Percentiles rank a stretch among this genome's conserved stretches.
phyloP scores from a whole-genome alignment of 2,113 vertebrate genomes.

The Odocoileus virginianus region DNA sequence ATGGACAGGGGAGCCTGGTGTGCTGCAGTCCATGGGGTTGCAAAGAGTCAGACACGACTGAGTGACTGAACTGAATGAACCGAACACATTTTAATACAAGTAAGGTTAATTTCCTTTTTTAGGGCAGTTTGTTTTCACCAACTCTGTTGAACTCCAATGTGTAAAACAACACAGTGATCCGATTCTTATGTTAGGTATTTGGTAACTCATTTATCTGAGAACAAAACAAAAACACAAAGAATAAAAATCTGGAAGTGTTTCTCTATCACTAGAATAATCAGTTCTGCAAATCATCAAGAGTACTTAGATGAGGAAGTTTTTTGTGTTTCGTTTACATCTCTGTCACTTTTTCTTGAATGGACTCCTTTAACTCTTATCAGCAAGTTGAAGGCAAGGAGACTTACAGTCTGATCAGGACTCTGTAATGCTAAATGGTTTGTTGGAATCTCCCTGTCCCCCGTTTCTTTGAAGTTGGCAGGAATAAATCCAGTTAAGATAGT shows the following conservation, averaged over 20 bases:
- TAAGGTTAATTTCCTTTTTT: slow-evolving; percentile 1
- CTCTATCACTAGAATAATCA: background rate
- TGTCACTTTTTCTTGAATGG: background rate
- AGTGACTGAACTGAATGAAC: background rate
- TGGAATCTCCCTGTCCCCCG: background rate
- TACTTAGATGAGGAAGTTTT: background rate
- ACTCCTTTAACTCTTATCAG: background rate
- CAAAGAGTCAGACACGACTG: background rate
- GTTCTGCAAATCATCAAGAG: background rate
- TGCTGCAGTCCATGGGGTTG: background rate
- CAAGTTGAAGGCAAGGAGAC: background rate
- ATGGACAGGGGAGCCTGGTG: background rate
- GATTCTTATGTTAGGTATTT: background rate
- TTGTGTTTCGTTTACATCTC: background rate
- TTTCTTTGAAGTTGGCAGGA: slow-evolving; percentile 28
- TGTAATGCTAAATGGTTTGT: background rate
- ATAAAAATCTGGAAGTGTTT: background rate
- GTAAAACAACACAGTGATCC: background rate
- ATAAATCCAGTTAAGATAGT: background rate
- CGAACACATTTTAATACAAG: background rate
- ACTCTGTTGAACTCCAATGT: background rate
- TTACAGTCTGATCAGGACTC: background rate
- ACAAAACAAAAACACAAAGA: background rate
- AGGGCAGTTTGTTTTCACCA: background rate
- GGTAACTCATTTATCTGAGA: slow-evolving; percentile 15